A percentile compares a stretch with the other conserved stretches of the same genome.
Conservation (phyloP, 2,113 vertebrate genomes). For the Setophaga petechia region DNA sequence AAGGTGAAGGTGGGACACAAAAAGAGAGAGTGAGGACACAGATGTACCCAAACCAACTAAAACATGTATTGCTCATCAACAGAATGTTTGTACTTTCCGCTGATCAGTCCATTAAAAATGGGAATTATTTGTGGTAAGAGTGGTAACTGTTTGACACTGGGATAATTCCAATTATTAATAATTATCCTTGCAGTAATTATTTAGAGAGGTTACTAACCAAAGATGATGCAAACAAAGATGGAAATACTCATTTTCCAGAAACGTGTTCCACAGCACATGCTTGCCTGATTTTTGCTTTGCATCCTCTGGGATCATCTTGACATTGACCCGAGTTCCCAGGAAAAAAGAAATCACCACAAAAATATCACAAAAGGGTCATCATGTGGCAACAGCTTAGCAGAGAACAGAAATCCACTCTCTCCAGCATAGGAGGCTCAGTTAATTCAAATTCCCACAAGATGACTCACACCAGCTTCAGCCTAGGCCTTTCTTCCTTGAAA, state of each 20-base stretch:
- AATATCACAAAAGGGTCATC: neutral
- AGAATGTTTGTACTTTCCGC: neutral
- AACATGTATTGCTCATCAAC: neutral
- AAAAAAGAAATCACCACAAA: neutral
- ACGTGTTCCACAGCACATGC: neutral
- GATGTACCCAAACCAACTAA: neutral
- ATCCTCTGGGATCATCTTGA: neutral
- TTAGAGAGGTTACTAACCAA: neutral
- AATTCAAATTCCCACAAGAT: neutral
- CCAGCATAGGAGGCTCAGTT: neutral
- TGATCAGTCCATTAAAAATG: neutral
- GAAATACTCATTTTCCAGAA: neutral
- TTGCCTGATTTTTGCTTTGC: neutral
- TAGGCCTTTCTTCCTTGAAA: neutral
- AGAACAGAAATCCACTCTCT: neutral
- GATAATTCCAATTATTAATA: neutral
- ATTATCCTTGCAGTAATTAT: neutral
- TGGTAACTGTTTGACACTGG: neutral
- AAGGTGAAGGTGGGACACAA: neutral
- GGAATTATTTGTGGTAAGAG: neutral
- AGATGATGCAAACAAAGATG: neutral
- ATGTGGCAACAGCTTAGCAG: neutral
- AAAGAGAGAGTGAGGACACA: neutral
- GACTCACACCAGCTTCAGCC: neutral
- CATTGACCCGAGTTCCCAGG: neutral